phyloP scores from a whole-genome alignment of 2,888 invertebrate genomes.

The Chrysodeixis includens region DNA sequence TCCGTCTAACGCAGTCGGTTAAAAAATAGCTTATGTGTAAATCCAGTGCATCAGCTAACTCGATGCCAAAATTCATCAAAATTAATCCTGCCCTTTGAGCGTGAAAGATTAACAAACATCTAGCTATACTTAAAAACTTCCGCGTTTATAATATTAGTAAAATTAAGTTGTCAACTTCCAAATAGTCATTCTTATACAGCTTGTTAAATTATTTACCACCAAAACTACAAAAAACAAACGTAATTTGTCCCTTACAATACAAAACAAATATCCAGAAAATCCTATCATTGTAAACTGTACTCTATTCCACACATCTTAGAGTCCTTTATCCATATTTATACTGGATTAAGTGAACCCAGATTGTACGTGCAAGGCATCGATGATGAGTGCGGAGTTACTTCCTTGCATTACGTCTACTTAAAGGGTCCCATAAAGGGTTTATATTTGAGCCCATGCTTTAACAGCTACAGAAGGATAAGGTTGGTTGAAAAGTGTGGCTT shows the following conservation, averaged over 20 bases:
- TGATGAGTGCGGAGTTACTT: constrained; percentile 1
- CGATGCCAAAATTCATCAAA: no score
- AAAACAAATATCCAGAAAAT: not conserved
- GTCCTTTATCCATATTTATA: not conserved
- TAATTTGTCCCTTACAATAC: not conserved
- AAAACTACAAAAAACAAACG: not conserved
- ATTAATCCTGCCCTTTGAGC: no score
- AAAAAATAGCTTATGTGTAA: no score
- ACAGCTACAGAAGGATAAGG: not conserved
- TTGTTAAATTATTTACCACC: not conserved
- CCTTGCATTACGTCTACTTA: constrained; percentile 1
- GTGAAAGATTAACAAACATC: no score
- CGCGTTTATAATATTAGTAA: no score
- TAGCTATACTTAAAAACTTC: no score
- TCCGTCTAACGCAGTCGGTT: no score
- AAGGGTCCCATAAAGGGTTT: not conserved
- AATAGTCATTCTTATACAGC: no score
- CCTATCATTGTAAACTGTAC: not conserved
- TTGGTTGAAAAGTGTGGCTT: not conserved
- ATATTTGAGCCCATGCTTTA: constrained; percentile 3
- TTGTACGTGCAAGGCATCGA: not conserved
- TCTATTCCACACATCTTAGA: not conserved
- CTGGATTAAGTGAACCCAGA: not conserved
- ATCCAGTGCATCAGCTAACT: no score
- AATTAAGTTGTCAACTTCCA: no score